Evolutionary conservation across 2,113 vertebrate species (phyloP).

Genomic region (Acanthisitta chloris): DNA sequence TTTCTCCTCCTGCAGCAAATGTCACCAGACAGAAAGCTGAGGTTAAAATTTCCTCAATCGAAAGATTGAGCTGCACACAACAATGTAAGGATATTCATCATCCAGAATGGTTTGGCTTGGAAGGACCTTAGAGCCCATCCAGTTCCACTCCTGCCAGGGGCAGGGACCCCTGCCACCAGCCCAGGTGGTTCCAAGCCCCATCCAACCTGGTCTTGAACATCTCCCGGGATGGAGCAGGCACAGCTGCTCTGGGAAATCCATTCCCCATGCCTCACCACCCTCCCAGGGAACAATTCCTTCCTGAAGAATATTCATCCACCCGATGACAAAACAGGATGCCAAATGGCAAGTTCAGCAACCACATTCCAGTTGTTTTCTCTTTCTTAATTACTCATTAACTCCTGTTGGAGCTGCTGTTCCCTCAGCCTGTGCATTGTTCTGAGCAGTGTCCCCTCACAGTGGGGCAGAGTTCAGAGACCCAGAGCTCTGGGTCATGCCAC

Average conservation of each 20-base stretch:
- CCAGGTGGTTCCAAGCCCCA: not conserved
- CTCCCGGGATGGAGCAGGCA: not conserved
- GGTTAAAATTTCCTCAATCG: not conserved
- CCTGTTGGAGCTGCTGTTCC: not conserved
- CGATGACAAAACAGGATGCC: not conserved
- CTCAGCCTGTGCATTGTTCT: not conserved
- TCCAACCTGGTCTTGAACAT: not conserved
- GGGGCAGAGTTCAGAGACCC: not conserved
- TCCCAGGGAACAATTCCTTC: fast-evolving
- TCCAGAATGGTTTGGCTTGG: not conserved
- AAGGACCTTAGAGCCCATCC: not conserved
- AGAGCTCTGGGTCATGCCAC: not conserved
- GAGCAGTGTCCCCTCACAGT: not conserved
- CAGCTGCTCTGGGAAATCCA: not conserved
- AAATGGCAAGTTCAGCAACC: not conserved
- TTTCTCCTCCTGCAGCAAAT: constrained; percentile 23
- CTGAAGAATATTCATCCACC: not conserved
- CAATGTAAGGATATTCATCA: not conserved
- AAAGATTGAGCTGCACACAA: not conserved
- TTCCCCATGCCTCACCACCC: not conserved
- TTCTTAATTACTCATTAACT: constrained; percentile 55
- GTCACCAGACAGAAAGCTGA: not conserved
- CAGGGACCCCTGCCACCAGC: not conserved
- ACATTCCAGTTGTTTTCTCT: not conserved
- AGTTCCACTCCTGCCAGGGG: not conserved